These are phyloP conservation scores for Coecobrya sp. DNA, from an alignment of 2,888 invertebrate genomes.

Conservation along the genomic window DNA sequence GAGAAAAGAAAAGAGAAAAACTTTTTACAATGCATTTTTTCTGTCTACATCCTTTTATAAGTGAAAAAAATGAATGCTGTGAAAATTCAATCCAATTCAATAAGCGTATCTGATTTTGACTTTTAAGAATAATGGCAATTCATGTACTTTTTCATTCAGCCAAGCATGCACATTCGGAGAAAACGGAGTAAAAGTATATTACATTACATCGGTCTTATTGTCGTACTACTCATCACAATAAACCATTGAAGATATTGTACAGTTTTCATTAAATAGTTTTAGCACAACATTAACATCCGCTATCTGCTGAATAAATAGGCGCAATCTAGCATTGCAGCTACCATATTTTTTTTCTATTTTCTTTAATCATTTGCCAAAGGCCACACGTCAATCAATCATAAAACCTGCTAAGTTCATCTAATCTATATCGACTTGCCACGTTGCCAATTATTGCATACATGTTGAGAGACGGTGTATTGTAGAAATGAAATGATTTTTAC, in stretches of 20 bases:
- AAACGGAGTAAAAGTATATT: too few relatives aligned
- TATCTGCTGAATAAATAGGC: background rate
- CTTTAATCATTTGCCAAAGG: slow-evolving; percentile 70
- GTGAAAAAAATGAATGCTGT: background rate
- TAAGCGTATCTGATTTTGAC: background rate
- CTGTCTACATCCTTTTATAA: background rate
- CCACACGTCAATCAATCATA: slow-evolving; percentile 77
- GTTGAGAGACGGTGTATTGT: background rate
- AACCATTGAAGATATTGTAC: background rate
- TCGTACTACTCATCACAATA: background rate
- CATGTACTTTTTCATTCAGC: background rate
- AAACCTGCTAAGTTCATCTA: slow-evolving; percentile 49
- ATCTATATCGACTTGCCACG: slow-evolving; percentile 40
- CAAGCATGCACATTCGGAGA: background rate
- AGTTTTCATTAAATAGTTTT: background rate
- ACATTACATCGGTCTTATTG: background rate
- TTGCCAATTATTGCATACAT: slow-evolving; percentile 3
- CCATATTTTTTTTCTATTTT: slow-evolving; percentile 14
- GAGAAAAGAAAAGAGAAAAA: background rate
- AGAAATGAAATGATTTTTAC: slow-evolving; percentile 8
- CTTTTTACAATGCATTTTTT: background rate
- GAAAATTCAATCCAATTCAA: background rate
- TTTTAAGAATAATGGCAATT: background rate
- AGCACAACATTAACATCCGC: slow-evolving; percentile 4
- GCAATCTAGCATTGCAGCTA: background rate